Base-by-base conservation (phyloP, 2,888 invertebrate species). In the Pegoplata infirma region DNA sequence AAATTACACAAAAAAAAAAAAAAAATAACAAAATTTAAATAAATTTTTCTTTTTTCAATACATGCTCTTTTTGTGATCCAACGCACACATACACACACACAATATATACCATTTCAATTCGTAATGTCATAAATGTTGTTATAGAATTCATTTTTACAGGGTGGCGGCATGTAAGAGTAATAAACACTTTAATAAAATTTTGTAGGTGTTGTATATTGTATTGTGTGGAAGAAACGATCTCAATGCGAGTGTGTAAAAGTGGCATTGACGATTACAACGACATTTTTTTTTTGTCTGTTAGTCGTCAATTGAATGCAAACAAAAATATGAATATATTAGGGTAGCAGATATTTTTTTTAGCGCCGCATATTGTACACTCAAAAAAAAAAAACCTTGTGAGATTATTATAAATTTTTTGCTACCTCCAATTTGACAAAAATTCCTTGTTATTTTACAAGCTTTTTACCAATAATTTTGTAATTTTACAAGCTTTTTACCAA, bases 101-200 rank as follows among this genome's bases (percentile, higher is more conserved):
- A n/a, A n/a, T 19, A 2, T 8, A 51, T 25, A 14, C 40, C 25
- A 56, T 44, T 69, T 68, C 69, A 58, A 58, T 69, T 63, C 19
- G 23, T 28, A 49, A 51, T 63, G 64, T 28, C 75, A 76, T 69
- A 64, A 76, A 64, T 76, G 47, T 61, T 74, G 58, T 55, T 67
- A 61, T 68, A 47, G 47, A 51, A 69, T 63, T 61, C 61, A 36
- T 47, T 67, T 61, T 36, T 25, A 53, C 61, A 61, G 44, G 67
- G 58, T 64, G 47, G 40, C 66, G 67, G 44, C 72, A 67, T 75
- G 79, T 67, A 49, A 53, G n/a, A 75, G 67, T 72, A 75, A 75
- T 79, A 79, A 79, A 79, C 79, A 79, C 79, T 72, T 79, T 72
- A 67, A 75, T 79, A 72, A 79, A 79, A 72, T 47, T 72, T 72